Evolutionary conservation across 1,140 invertebrate genomes (phyloP).

Genomic region (Aphaenogaster rudis): DNA sequence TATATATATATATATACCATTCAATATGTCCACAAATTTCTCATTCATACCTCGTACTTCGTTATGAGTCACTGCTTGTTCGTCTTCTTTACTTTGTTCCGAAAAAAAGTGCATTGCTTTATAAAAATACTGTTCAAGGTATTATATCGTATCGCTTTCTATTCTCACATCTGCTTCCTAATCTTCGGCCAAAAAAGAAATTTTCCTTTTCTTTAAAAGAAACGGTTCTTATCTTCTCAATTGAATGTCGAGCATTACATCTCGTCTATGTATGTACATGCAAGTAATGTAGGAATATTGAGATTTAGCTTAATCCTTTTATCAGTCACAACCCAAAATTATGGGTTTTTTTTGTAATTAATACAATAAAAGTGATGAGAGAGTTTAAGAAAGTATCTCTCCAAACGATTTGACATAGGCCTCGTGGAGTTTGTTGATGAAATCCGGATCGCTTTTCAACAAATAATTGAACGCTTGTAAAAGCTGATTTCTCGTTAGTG

Average conservation of each 20-base stretch:
- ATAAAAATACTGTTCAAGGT: conserved; percentile 85
- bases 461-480: conserved; percentile 95
- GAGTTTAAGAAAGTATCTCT: conserved; percentile 89
- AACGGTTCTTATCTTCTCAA: conserved; percentile 49
- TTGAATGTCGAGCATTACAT: conserved; percentile 60
- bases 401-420: conserved; percentile 95
- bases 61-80: neutral
- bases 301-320: conserved; percentile 65
- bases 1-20: conserved; percentile 20
- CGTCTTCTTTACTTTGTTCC: conserved; percentile 10
- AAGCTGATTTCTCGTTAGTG: conserved; percentile 94
- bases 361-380: conserved; percentile 8
- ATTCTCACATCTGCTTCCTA: conserved; percentile 57
- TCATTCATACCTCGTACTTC: neutral
- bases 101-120: conserved; percentile 73
- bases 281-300: conserved; percentile 64
- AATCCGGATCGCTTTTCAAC: conserved; percentile 94
- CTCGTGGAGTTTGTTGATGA: conserved; percentile 95
- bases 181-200: conserved; percentile 29
- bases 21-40: conserved; percentile 28
- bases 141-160: conserved; percentile 63
- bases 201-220: conserved; percentile 21
- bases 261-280: conserved; percentile 59
- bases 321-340: conserved; percentile 73
- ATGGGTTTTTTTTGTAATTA: conserved; percentile 48